Percentiles rank a stretch among this genome's conserved stretches.
phyloP scores from a whole-genome alignment of 1,140 invertebrate species.

The Anastrepha ludens region DNA sequence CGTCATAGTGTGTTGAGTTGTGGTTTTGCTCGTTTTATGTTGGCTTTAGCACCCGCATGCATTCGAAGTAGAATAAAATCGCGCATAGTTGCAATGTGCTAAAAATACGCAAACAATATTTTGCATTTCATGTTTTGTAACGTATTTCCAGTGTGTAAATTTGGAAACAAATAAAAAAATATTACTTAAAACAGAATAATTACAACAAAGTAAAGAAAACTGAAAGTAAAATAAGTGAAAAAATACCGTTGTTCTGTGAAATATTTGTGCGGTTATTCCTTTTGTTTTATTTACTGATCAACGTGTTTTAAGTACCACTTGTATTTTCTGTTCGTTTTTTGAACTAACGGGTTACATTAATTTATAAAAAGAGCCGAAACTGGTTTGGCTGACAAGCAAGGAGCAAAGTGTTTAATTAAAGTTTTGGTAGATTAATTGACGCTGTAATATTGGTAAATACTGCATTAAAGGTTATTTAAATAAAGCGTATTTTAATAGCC shows the following conservation, averaged over 20 bases:
- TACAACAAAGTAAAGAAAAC: neutral
- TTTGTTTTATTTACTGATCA: slow-evolving; percentile 3
- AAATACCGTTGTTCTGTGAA: slow-evolving; percentile 14
- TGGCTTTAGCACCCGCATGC: neutral
- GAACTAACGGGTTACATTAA: slow-evolving; percentile 13
- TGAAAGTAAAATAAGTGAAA: slow-evolving; percentile 22
- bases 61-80: slow-evolving; percentile 13
- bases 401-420: neutral
- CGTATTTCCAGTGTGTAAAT: slow-evolving; percentile 34
- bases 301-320: slow-evolving; percentile 16
- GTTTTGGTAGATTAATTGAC: slow-evolving; percentile 16
- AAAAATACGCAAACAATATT: slow-evolving; percentile 22
- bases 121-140: slow-evolving; percentile 23
- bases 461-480: neutral
- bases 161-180: slow-evolving; percentile 23
- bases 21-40: neutral
- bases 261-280: neutral
- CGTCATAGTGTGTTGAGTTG: neutral
- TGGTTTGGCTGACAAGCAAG: neutral
- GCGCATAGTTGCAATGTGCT: neutral
- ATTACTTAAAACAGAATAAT: neutral
- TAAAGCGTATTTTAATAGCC: neutral
- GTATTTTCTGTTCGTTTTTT: neutral
- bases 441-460: neutral
- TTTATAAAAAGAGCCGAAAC: slow-evolving; percentile 13